Evolutionary conservation across 2,888 invertebrate genomes (phyloP).

Genomic region (Drosophila sordidapex): DNA sequence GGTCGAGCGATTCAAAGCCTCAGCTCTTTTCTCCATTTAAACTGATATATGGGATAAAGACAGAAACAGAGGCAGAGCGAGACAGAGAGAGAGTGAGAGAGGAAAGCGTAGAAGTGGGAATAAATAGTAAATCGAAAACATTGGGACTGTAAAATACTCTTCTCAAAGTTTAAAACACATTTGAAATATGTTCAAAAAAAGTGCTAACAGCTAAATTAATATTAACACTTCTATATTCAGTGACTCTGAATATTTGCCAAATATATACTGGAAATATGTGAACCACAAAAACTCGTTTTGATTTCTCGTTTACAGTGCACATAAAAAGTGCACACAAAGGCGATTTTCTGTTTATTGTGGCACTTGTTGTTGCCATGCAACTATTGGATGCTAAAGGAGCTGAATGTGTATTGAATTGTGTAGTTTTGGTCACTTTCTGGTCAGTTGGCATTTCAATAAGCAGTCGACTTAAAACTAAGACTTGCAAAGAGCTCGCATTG

Average conservation of each 20-base stretch:
- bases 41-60: constrained; percentile 28
- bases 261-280: not conserved
- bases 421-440: constrained; percentile 51
- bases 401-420: constrained; percentile 29
- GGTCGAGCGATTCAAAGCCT: constrained; percentile 74
- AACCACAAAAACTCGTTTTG: not conserved
- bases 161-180: not conserved
- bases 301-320: not conserved
- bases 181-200: not conserved
- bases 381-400: constrained; percentile 32
- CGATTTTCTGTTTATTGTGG: constrained; percentile 56
- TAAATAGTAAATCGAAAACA: not conserved
- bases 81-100: not conserved
- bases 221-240: not conserved
- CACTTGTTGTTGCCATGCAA: constrained; percentile 30
- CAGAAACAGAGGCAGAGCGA: not conserved
- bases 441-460: constrained; percentile 74
- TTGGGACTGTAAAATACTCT: not conserved
- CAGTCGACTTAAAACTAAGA: constrained; percentile 22
- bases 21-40: constrained; percentile 49
- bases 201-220: not conserved
- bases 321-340: constrained; percentile 68
- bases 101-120: not conserved
- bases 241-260: not conserved
- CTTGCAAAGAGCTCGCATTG: constrained; percentile 9